Percentiles rank a stretch among this genome's conserved stretches.
phyloP scores from a whole-genome alignment of 2,888 invertebrate species.

The Osmoderma eremita region DNA sequence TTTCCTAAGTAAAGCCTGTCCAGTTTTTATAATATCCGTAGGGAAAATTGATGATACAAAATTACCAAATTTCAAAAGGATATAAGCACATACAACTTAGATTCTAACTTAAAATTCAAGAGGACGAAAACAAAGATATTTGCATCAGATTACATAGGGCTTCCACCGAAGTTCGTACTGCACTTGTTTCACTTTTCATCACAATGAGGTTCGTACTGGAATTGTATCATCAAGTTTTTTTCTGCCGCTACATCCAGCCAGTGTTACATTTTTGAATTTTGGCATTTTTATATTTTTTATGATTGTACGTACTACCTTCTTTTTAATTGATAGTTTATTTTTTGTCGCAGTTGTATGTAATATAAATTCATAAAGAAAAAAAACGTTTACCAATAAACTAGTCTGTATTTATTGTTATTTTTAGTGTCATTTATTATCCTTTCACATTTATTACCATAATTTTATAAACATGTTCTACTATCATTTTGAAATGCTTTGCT shows the following conservation, averaged over 20 bases:
- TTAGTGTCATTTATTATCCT: slow-evolving; percentile 7
- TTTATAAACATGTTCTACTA: too few species aligned
- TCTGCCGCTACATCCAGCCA: slow-evolving; percentile 16
- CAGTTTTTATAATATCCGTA: slow-evolving; percentile 14
- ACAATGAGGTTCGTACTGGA: neutral
- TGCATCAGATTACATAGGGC: too few species aligned
- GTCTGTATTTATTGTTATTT: slow-evolving; percentile 42
- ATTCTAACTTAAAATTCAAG: too few species aligned
- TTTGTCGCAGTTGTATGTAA: slow-evolving; percentile 41
- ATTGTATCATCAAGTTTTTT: slow-evolving; percentile 7
- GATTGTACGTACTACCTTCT: slow-evolving; percentile 9
- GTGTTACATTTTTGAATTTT: slow-evolving; percentile 25
- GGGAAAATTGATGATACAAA: slow-evolving; percentile 4
- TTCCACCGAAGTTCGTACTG: too few species aligned
- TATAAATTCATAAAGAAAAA: slow-evolving; percentile 28
- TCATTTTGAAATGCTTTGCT: too few species aligned
- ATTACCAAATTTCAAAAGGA: neutral
- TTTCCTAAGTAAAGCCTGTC: slow-evolving; percentile 20
- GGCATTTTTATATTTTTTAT: slow-evolving; percentile 25
- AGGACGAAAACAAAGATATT: too few species aligned
- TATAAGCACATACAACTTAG: neutral
- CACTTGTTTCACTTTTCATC: too few species aligned
- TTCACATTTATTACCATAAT: neutral
- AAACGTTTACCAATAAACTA: slow-evolving; percentile 42
- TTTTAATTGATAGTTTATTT: slow-evolving; percentile 29